phyloP scores from a whole-genome alignment of 2,113 vertebrate genomes.

The Poecile atricapillus region DNA sequence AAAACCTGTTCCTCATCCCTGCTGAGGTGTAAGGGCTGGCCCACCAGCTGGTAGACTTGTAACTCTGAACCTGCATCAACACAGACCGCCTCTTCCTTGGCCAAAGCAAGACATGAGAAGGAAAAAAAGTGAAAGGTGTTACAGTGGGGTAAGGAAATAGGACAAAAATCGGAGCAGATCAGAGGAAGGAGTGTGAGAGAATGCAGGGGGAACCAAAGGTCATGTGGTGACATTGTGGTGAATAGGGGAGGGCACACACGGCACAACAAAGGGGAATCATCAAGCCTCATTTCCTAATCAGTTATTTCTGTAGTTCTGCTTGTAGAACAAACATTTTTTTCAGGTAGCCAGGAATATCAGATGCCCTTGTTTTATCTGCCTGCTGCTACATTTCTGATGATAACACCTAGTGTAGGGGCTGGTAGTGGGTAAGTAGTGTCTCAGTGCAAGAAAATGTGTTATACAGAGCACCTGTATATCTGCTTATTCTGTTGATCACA shows the following conservation, averaged over 20 bases:
- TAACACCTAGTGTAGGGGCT: not conserved
- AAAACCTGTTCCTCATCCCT: not conserved
- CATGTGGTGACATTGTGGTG: not conserved
- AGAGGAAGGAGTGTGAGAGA: not conserved
- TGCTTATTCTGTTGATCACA: conserved; percentile 4
- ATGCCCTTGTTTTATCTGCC: not conserved
- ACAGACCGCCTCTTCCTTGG: not conserved
- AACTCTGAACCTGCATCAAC: not conserved
- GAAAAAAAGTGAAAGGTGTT: not conserved
- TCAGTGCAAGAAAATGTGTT: conserved; percentile 1
- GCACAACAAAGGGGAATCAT: not conserved
- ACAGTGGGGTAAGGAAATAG: not conserved
- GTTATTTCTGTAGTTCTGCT: not conserved
- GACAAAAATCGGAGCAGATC: not conserved
- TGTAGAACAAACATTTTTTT: not conserved
- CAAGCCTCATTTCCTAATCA: not conserved
- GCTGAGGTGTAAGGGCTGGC: not conserved
- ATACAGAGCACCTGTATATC: not conserved
- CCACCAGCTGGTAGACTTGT: not conserved
- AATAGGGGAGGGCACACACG: not conserved
- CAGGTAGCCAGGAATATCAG: not conserved
- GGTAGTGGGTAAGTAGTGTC: not conserved
- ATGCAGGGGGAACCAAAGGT: not conserved
- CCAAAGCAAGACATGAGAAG: not conserved
- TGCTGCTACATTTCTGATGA: not conserved